Base-by-base conservation (phyloP, 2,113 vertebrate genomes). In the Dipodomys merriami region DNA sequence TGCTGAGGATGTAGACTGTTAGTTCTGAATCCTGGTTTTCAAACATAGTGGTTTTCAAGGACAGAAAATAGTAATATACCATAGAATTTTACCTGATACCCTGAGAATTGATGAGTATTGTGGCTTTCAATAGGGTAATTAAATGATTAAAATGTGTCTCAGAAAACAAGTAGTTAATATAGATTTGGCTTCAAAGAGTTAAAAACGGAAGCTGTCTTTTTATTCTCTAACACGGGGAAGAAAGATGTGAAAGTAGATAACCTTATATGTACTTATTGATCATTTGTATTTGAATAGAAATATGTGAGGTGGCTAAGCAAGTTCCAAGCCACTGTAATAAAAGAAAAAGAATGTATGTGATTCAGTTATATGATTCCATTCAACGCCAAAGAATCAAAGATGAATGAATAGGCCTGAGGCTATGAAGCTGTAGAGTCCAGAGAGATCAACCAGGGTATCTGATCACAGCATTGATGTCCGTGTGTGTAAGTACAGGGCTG, bases 141-240 rank as follows among this genome's bases (percentile, higher is more conserved):
- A 57, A 18, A 18, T 57, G 53, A 57, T 57, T 15, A 57, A 57
- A 92, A 15, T 73, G 16, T 94, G 13, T 15, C 57, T 29, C 69
- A 73, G 18, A 64, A 81, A 83, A 90, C 44, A 84, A 90, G n/a
- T 60, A 80, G 57, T 94, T 76, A 68, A 81, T 49, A 64, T 23
- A 64, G 77, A 67, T 87, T 84, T 94, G 83, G 23, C 68, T 71
- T 33, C 78, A 30, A 20, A 83, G 39, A 86, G 86, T 77, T 20
- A 39, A 33, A 77, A 33, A 39, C 53, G 53, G 5, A 87, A 64
- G 23, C 65, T 71, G 64, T 92, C 2, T 71, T 80, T 84, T 69
- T 83, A 23, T 83, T 13, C 53, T 72, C 22, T 87, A 81, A 78
- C 46, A 69, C 76, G 10, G 27, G 44, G 83, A 35, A 86, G 33